Percentiles rank a stretch among this genome's conserved stretches.
Evolutionary conservation across 2,113 vertebrate species (phyloP).

Genomic region (Ciconia boyciana): DNA sequence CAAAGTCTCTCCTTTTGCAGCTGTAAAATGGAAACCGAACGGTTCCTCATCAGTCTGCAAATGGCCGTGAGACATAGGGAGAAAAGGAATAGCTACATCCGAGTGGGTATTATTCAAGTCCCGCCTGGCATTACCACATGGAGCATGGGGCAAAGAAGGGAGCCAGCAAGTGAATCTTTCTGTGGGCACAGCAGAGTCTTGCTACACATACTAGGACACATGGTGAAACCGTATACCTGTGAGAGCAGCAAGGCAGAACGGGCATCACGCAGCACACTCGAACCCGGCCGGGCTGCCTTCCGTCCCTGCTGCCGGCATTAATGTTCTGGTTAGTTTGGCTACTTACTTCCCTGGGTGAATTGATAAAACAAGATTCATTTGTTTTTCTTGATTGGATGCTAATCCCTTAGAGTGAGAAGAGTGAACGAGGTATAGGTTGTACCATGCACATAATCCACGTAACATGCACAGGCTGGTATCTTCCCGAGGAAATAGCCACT

Average conservation of each 20-base stretch:
- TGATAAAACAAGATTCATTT: neutral
- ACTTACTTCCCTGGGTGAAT: neutral
- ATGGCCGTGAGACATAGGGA: neutral
- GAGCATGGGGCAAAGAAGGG: neutral
- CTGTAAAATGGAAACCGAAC: neutral
- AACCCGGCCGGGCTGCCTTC: neutral
- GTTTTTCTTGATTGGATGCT: neutral
- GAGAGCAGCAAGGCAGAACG: neutral
- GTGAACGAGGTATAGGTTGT: neutral
- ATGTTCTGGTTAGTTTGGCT: neutral
- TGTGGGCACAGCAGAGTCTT: neutral
- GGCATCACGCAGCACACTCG: neutral
- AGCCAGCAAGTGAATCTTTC: neutral
- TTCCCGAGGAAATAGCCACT: neutral
- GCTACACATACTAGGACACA: neutral
- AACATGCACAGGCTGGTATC: neutral
- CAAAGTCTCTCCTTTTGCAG: neutral
- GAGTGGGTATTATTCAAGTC: neutral
- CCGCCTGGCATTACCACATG: neutral
- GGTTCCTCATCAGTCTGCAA: neutral
- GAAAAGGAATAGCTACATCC: neutral
- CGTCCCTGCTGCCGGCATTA: neutral
- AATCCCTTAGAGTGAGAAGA: neutral
- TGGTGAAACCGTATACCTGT: rapidly evolving
- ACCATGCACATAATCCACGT: neutral